Base-by-base conservation (phyloP, 2,113 vertebrate genomes). In the Apteryx mantelli region DNA sequence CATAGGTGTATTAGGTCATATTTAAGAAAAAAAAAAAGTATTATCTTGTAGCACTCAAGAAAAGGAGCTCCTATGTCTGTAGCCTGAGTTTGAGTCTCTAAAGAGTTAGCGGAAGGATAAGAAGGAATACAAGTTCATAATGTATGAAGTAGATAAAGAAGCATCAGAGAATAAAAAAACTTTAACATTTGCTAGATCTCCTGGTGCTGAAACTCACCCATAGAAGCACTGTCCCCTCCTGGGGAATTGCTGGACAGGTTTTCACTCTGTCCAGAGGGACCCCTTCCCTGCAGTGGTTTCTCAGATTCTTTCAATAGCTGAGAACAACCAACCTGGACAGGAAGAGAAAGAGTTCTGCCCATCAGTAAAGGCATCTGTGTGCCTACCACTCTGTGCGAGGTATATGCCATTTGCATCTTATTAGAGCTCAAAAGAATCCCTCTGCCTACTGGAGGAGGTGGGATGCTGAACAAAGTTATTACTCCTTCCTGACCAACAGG, bases 261-360 rank as follows among this genome's bases (percentile, higher is more conserved):
- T 95, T 98, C 98, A 83, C 55, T 96, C 85, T 97, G 97, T 32
- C 95, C 97, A 65, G 97, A 58, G 14, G 96, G 50, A 78, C 95
- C 84, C 25, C 97, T 96, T 53, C 95, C 96, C 86, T 98, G 98
- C 26, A 98, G 73, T 3, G 97, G 92, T 92, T 98, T 98, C 96
- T 98, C 98, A 83, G 98, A 97, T 56, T 98, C 98, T 93, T 98
- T 98, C 61, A 98, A 83, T 65, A 98, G 95, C 95, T 98, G 98
- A 95, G 98, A 98, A 86, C 98, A 98, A 55, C 97, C 97, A 94
- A 98, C 98, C 98, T 98, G 89, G 58, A 91, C 52, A 91, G 44
- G 42, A 82, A 55, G 21, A 50, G 73, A 83, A 70, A 36, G 14
- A 61, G 21, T 3, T 77, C n/a, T 13, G 70, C 19, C n/a, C 30